Evolutionary conservation across 2,888 invertebrate species (phyloP).

Genomic region (Macaria notata): DNA sequence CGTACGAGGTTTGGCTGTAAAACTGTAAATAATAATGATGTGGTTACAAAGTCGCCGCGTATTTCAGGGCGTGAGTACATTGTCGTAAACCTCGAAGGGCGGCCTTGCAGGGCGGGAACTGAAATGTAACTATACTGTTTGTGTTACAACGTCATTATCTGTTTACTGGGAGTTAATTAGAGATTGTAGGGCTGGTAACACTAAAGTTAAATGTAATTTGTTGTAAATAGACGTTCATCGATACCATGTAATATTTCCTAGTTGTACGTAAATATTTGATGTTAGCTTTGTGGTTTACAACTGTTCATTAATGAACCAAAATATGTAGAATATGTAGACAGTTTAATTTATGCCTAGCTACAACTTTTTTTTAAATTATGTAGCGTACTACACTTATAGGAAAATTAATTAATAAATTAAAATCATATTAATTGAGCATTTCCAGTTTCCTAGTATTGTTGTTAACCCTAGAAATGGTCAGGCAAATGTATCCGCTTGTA

Average conservation of each 20-base stretch:
- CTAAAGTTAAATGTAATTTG: too few species aligned
- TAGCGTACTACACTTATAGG: too few species aligned
- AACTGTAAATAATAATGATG: slow-evolving; percentile 9
- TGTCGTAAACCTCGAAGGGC: slow-evolving; percentile 26
- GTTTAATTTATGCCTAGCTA: too few species aligned
- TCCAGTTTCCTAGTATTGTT: not conserved
- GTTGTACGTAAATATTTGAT: too few species aligned
- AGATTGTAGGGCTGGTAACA: not conserved
- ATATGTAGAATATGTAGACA: too few species aligned
- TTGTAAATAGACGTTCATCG: too few species aligned
- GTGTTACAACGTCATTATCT: not conserved
- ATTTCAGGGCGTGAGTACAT: slow-evolving; percentile 29
- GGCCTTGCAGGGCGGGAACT: slow-evolving; percentile 28
- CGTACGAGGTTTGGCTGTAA: not conserved
- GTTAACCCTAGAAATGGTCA: slow-evolving; percentile 7
- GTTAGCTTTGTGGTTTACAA: too few species aligned
- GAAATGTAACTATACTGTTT: not conserved
- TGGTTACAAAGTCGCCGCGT: slow-evolving; percentile 13
- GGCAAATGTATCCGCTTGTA: slow-evolving; percentile 8
- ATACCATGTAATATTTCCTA: too few species aligned
- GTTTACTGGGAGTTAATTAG: slow-evolving; percentile 23
- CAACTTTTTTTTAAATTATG: too few species aligned
- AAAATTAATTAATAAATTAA: too few species aligned
- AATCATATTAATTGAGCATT: too few species aligned
- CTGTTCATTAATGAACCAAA: too few species aligned